These are phyloP conservation scores for Dendrocopos noguchii DNA, from an alignment of 2,113 vertebrate genomes.

Conservation along the genomic window DNA sequence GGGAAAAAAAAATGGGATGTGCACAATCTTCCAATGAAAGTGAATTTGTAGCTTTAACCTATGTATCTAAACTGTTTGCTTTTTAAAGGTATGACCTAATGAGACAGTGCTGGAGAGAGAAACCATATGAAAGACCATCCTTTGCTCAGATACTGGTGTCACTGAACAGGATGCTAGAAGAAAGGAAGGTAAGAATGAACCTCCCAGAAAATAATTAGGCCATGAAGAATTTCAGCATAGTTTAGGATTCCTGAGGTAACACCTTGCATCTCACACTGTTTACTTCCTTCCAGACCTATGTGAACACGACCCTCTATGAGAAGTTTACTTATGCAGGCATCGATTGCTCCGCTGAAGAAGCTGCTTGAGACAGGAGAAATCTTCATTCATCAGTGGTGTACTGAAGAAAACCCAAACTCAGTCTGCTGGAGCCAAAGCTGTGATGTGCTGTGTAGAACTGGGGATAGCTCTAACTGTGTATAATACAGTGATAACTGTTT, in stretches of 20 bases:
- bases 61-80: background rate
- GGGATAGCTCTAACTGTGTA: constrained; percentile 32
- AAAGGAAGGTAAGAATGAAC: constrained; percentile 82
- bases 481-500: constrained; percentile 21
- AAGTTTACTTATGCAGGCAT: constrained; percentile 91
- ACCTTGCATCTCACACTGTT: background rate
- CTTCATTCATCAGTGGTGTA: background rate
- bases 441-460: constrained; percentile 29
- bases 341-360: constrained; percentile 90
- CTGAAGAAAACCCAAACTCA: background rate
- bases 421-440: constrained; percentile 33
- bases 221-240: background rate
- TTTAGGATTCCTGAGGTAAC: background rate
- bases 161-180: constrained; percentile 88
- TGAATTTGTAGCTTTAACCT: background rate
- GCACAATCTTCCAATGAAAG: background rate
- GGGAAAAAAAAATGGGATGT: background rate
- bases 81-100: constrained; percentile 86
- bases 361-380: constrained; percentile 71
- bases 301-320: constrained; percentile 90
- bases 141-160: constrained; percentile 89
- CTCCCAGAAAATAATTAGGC: background rate
- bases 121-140: constrained; percentile 88
- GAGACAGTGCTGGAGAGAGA: constrained; percentile 90
- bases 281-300: constrained; percentile 81